These are phyloP conservation scores for Synanthedon myopaeformis DNA, from an alignment of 2,888 invertebrate species.

Conservation along the genomic window DNA sequence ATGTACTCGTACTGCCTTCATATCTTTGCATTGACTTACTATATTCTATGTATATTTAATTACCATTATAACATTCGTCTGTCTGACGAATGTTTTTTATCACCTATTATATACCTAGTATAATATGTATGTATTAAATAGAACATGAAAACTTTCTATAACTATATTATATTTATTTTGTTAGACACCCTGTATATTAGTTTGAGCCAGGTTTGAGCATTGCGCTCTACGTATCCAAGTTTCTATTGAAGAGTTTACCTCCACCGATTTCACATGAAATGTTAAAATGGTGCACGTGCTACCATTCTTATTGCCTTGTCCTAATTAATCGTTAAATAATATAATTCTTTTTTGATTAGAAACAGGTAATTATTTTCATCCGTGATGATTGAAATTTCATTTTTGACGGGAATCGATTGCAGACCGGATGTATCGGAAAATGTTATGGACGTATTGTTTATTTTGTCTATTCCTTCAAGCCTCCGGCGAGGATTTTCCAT, in stretches of 20 bases:
- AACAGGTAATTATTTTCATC: slow-evolving; percentile 12
- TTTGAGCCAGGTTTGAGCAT: too few species aligned
- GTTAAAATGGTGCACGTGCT: slow-evolving; percentile 37
- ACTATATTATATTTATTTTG: too few species aligned
- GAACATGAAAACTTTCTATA: too few species aligned
- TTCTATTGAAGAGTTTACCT: neutral
- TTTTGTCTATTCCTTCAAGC: slow-evolving; percentile 23
- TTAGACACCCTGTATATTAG: too few species aligned
- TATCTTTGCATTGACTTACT: too few species aligned
- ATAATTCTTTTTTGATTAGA: slow-evolving; percentile 13
- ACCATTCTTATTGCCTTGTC: slow-evolving; percentile 5
- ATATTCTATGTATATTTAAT: too few species aligned
- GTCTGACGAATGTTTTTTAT: too few species aligned
- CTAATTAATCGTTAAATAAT: slow-evolving; percentile 34
- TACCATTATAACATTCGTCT: too few species aligned
- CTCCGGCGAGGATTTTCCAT: slow-evolving; percentile 75
- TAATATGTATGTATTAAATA: too few species aligned
- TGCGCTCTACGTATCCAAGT: too few species aligned
- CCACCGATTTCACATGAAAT: slow-evolving; percentile 23
- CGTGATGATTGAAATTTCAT: slow-evolving; percentile 40
- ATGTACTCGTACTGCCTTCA: too few species aligned
- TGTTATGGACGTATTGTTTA: slow-evolving; percentile 32
- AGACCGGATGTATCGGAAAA: slow-evolving; percentile 25
- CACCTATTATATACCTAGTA: too few species aligned
- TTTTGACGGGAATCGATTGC: slow-evolving; percentile 12